Percentiles rank a stretch among this genome's conserved stretches.
Evolutionary conservation across 2,113 vertebrate species (phyloP).

Genomic region (Colius striatus): DNA sequence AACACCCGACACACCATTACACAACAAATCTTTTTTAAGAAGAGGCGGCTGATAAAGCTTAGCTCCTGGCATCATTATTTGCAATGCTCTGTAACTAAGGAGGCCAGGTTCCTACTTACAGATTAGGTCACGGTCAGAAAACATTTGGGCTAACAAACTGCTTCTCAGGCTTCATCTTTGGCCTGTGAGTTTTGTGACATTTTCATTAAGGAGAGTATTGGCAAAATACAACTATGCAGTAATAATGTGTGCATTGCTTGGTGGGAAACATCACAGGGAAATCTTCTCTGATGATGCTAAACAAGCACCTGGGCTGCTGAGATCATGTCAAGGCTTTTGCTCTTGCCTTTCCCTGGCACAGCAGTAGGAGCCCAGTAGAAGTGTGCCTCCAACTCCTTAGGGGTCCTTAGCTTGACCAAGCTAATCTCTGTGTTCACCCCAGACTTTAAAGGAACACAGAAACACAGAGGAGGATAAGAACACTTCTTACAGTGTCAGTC

Average conservation of each 20-base stretch:
- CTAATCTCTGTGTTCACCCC: not conserved
- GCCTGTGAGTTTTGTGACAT: not conserved
- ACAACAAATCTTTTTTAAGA: constrained; percentile 63
- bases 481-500: not conserved
- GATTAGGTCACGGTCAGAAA: constrained; percentile 20
- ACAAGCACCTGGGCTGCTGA: not conserved
- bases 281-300: not conserved
- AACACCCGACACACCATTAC: constrained; percentile 3
- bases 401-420: not conserved
- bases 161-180: not conserved
- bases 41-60: constrained; percentile 59
- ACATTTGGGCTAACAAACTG: not conserved
- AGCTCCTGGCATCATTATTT: constrained; percentile 52
- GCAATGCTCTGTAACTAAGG: constrained; percentile 53
- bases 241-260: not conserved
- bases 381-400: not conserved
- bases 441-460: not conserved
- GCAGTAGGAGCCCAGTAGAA: not conserved
- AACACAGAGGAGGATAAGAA: not conserved
- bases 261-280: not conserved
- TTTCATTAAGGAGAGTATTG: not conserved
- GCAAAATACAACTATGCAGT: not conserved
- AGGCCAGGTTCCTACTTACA: not conserved
- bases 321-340: not conserved
- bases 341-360: not conserved